Conservation (phyloP, 2,113 vertebrate genomes). For the Prietella phreatophila region DNA sequence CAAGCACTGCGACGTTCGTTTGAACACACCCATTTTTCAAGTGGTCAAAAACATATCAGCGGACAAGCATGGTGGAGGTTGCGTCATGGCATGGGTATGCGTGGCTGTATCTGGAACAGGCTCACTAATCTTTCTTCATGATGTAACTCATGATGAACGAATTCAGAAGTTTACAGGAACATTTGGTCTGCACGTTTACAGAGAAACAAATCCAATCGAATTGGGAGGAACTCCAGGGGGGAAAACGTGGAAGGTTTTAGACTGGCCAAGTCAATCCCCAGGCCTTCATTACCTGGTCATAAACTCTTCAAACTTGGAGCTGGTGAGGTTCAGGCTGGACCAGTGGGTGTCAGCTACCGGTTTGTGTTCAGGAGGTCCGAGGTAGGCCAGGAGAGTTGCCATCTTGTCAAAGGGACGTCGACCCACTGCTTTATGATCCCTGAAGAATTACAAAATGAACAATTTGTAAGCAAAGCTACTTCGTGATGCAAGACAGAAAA, state of each 20-base stretch:
- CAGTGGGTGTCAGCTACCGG: slow-evolving; percentile 97
- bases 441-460: slow-evolving; percentile 52
- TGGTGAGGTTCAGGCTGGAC: slow-evolving; percentile 98
- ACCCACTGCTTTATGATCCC: slow-evolving; percentile 98
- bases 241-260: background rate
- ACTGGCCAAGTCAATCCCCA: background rate
- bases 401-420: slow-evolving; percentile 97
- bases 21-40: too few relatives aligned
- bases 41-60: background rate
- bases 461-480: background rate
- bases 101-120: background rate
- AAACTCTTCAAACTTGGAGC: slow-evolving; percentile 98
- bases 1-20: background rate
- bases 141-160: background rate
- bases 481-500: background rate
- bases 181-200: too few relatives aligned
- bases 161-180: too few relatives aligned
- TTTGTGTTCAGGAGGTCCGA: slow-evolving; percentile 97
- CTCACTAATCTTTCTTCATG: background rate
- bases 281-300: slow-evolving; percentile 87
- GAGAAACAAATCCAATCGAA: background rate
- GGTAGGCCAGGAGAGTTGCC: slow-evolving; percentile 94
- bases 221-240: background rate
- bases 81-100: background rate
- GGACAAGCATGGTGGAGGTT: background rate